phyloP scores from a whole-genome alignment of 2,113 vertebrate species.

The Poecile atricapillus region DNA sequence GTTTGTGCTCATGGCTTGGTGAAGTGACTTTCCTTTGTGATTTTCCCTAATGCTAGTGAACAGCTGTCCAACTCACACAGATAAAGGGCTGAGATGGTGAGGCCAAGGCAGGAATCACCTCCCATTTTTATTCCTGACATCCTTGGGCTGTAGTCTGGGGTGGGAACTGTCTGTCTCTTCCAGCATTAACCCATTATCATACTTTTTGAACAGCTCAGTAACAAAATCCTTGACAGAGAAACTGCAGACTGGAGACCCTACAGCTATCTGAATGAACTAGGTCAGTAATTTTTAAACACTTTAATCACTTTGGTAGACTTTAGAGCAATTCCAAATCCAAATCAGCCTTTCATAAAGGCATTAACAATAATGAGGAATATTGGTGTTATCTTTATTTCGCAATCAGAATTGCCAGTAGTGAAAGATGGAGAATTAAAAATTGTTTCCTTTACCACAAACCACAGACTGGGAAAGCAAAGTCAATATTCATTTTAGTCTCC shows the following conservation, averaged over 20 bases:
- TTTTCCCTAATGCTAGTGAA: constrained; percentile 34
- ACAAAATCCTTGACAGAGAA: constrained; percentile 84
- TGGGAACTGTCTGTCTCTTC: constrained; percentile 29
- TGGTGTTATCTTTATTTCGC: neutral
- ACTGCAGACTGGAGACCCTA: constrained; percentile 89
- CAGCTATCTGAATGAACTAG: constrained; percentile 92
- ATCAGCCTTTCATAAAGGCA: constrained; percentile 13
- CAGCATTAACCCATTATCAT: constrained; percentile 71
- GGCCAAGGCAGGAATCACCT: neutral
- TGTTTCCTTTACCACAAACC: neutral
- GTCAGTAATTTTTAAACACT: constrained; percentile 79
- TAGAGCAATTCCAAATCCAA: neutral
- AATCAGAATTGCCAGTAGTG: neutral
- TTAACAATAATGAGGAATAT: neutral
- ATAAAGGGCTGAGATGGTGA: neutral
- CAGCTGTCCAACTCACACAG: neutral
- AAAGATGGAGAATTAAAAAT: neutral
- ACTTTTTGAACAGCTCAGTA: constrained; percentile 83
- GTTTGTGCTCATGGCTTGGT: neutral
- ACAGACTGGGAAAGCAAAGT: neutral
- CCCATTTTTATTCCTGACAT: neutral
- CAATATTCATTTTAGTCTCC: neutral
- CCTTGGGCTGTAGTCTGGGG: constrained; percentile 16
- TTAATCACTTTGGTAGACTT: constrained; percentile 28
- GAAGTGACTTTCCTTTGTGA: constrained; percentile 41